These are phyloP conservation scores for Nilaparvata lugens DNA, from an alignment of 1,140 invertebrate species.

Conservation along the genomic window DNA sequence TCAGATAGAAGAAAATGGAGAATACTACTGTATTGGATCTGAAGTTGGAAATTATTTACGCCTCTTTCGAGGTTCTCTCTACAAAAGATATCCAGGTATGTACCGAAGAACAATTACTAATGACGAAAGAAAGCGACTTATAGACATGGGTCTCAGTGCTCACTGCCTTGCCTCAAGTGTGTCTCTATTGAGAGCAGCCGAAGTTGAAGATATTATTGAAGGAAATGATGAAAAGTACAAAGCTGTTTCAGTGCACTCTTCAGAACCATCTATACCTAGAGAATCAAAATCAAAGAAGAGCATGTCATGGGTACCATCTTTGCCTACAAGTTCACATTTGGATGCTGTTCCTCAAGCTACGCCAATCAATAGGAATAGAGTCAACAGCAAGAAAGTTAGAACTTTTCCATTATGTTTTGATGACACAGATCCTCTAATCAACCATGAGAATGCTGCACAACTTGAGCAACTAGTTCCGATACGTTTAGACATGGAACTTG, in stretches of 20 bases:
- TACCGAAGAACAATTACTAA: slow-evolving; percentile 89
- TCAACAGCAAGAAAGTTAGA: slow-evolving; percentile 84
- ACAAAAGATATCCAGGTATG: slow-evolving; percentile 98
- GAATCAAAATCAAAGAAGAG: slow-evolving; percentile 84
- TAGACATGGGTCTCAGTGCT: slow-evolving; percentile 81
- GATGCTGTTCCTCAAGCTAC: slow-evolving; percentile 99
- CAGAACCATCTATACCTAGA: slow-evolving; percentile 64
- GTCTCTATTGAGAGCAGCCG: slow-evolving; percentile 79
- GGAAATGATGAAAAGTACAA: slow-evolving; percentile 99
- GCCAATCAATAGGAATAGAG: slow-evolving; percentile 89
- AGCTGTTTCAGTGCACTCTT: slow-evolving; percentile 78
- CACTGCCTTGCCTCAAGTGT: slow-evolving; percentile 94
- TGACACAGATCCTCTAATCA: slow-evolving; percentile 85
- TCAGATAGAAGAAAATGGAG: slow-evolving; percentile 93
- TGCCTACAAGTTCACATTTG: slow-evolving; percentile 97
- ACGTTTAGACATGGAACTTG: slow-evolving; percentile 97
- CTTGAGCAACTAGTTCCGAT: slow-evolving; percentile 93
- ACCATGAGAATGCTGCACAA: slow-evolving; percentile 88
- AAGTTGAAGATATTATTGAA: slow-evolving; percentile 97
- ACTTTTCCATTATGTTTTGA: slow-evolving; percentile 97
- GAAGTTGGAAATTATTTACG: slow-evolving; percentile 96
- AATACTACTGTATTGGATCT: slow-evolving; percentile 97
- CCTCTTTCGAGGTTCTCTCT: slow-evolving; percentile 92
- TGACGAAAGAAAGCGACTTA: slow-evolving; percentile 91
- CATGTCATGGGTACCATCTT: slow-evolving; percentile 81